These are phyloP conservation scores for Trachelipus rathkii DNA, from an alignment of 1,140 invertebrate genomes.

Conservation along the genomic window DNA sequence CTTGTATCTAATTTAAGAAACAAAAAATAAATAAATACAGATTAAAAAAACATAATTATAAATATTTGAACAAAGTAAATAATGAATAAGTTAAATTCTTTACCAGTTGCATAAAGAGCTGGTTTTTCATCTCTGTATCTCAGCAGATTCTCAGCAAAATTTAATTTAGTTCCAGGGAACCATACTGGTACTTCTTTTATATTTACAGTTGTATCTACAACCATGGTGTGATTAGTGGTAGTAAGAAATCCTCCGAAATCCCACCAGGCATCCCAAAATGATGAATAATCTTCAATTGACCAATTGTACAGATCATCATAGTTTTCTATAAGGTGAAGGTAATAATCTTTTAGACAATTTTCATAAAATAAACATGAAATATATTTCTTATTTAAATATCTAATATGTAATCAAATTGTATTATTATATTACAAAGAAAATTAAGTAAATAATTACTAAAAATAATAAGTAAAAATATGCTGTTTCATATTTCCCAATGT, in stretches of 20 bases:
- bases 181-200: constrained; percentile 46
- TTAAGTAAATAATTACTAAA: too few species aligned
- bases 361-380: too few species aligned
- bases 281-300: constrained; percentile 41
- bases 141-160: constrained; percentile 49
- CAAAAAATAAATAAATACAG: too few species aligned
- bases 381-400: too few species aligned
- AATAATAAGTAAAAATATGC: too few species aligned
- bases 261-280: constrained; percentile 44
- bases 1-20: too few species aligned
- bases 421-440: too few species aligned
- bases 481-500: too few species aligned
- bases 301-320: constrained; percentile 45
- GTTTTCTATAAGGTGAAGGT: constrained; percentile 26
- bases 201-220: constrained; percentile 24
- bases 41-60: too few species aligned
- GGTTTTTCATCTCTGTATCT: constrained; percentile 42
- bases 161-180: constrained; percentile 47
- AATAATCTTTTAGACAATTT: too few species aligned
- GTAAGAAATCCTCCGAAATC: constrained; percentile 31
- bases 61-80: too few species aligned
- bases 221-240: constrained; percentile 16
- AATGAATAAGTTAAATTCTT: neutral
- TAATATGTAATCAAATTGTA: too few species aligned
- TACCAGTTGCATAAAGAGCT: constrained; percentile 43